A percentile compares a stretch with the other conserved stretches of the same genome.
These are phyloP conservation scores for Zenarchopterus dispar DNA, from an alignment of 2,797 vertebrate genomes.

Conservation along the genomic window DNA sequence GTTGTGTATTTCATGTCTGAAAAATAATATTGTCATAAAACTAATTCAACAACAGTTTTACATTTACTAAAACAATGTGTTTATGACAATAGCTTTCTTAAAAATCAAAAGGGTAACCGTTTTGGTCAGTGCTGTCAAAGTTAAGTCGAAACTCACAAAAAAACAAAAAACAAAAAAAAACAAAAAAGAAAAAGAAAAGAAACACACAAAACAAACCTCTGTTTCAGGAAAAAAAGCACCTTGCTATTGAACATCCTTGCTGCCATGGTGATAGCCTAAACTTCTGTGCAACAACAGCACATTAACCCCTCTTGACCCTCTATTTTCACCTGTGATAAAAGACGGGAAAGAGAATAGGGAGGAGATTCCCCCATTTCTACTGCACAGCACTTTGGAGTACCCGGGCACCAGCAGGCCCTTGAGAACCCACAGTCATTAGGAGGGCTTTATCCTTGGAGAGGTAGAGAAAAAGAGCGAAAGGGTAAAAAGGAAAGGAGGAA, in stretches of 20 bases:
- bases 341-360: constrained; percentile 74
- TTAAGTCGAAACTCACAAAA: constrained; percentile 66
- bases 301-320: constrained; percentile 88
- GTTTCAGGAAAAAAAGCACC: constrained; percentile 59
- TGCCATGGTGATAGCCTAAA: constrained; percentile 80
- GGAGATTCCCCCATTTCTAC: constrained; percentile 66
- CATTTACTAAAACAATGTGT: constrained; percentile 31
- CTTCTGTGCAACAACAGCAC: constrained; percentile 81
- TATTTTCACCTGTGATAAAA: constrained; percentile 89
- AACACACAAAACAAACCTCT: constrained; percentile 58
- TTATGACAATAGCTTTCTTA: constrained; percentile 35
- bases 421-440: constrained; percentile 81
- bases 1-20: background rate
- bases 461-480: constrained; percentile 60
- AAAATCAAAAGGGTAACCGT: constrained; percentile 53
- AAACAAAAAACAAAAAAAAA: constrained; percentile 56
- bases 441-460: constrained; percentile 83
- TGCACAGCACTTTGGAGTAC: constrained; percentile 75
- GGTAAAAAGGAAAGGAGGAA: constrained; percentile 62
- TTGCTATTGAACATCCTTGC: constrained; percentile 66
- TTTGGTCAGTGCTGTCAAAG: constrained; percentile 63
- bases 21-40: constrained; percentile 18
- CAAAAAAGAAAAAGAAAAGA: too few relatives aligned
- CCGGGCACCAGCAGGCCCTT: constrained; percentile 85
- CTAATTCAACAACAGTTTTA: constrained; percentile 25